These are phyloP conservation scores for Andrena minutula DNA, from an alignment of 2,888 invertebrate genomes.

Conservation along the genomic window DNA sequence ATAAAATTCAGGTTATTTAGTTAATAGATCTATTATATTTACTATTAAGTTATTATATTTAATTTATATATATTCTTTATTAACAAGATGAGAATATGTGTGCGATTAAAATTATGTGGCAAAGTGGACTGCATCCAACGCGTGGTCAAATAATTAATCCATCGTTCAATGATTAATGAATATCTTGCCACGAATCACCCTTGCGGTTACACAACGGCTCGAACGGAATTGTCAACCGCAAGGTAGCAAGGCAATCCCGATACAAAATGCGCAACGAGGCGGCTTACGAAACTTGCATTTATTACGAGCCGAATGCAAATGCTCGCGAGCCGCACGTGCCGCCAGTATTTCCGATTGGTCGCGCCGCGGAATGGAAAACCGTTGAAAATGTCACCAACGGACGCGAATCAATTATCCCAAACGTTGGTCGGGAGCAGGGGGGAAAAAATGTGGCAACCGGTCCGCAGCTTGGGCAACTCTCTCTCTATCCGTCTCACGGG, in stretches of 20 bases:
- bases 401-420: conserved; percentile 63
- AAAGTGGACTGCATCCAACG: too few relatives aligned
- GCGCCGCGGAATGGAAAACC: conserved; percentile 34
- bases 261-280: conserved; percentile 24
- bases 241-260: background rate
- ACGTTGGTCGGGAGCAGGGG: conserved; percentile 19
- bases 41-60: too few relatives aligned
- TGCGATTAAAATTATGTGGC: too few relatives aligned
- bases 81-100: too few relatives aligned
- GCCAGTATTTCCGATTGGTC: conserved; percentile 31
- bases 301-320: conserved; percentile 45
- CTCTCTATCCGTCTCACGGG: conserved; percentile 13
- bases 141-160: too few relatives aligned
- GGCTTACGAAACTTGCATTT: conserved; percentile 55
- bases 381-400: conserved; percentile 60
- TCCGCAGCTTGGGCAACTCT: conserved; percentile 48
- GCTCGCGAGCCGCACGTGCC: conserved; percentile 10
- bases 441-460: conserved; percentile 53
- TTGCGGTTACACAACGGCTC: conserved; percentile 22
- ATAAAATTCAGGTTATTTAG: too few relatives aligned
- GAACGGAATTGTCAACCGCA: conserved; percentile 4
- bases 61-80: too few relatives aligned
- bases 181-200: conserved; percentile 22
- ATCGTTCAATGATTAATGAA: conserved; percentile 14
- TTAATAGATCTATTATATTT: too few relatives aligned